Evolutionary conservation across 2,888 invertebrate genomes (phyloP), one percentile per base, ranked within the genome.

Genomic region (Hybos culiciformis): DNA sequence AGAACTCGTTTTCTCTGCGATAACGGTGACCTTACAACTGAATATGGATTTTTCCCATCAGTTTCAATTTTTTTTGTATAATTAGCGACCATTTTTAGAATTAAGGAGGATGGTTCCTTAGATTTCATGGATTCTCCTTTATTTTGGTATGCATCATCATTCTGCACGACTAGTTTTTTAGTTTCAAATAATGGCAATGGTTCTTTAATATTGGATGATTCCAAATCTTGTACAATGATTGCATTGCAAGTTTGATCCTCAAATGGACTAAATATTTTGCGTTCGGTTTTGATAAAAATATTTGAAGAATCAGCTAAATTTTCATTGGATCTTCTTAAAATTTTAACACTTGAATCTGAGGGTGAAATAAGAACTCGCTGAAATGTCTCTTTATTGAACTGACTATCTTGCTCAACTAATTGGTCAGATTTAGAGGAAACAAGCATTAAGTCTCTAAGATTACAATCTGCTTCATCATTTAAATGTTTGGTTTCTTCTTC

Each of bases 241-340:
- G 39, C 23, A 36, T 39, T 41, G n/a, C 37, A 3, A 4, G 45
- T 43, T 14, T 37, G 39, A 23, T 14, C 39, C 4, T 61, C 51
- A 5, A 81, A 74, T 0, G 84, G 80, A 0, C 83, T 81, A 49
- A 85, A 85, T 51, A 85, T 75, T 67, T 83, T 84, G 42, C 83
- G 72, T 33, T 82, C 84, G 0, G 85, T 86, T 62, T 82, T 84
- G 0, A 85, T 81, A 50, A 85, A 81, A 1, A 85, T 74, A 57
- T 80, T 83, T 36, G 72, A 54, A n/a, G 51, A 46, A 37, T 43
- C 51, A 20, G 48, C 45, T 8, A 48, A 21, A 20, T 49, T 50
- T 32, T 53, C 53, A 4, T 48, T 21, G 3, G 51, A 40, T 34
- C 42, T 47, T 7, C 7, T 36, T 8, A 52, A 48, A 4, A 54